Base-by-base conservation (phyloP, 2,888 invertebrate genomes). In the Tachina fera region DNA sequence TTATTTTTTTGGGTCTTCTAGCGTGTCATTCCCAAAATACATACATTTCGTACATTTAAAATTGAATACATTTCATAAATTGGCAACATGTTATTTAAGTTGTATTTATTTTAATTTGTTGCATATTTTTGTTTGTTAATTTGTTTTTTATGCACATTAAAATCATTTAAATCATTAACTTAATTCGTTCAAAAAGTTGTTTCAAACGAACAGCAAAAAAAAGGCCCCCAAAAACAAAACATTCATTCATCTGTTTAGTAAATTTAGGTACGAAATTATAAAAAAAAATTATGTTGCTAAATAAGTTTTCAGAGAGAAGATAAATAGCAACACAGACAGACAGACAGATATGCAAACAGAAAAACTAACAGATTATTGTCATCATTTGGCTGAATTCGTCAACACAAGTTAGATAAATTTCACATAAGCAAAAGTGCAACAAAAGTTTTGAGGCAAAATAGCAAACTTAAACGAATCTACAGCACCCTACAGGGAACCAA, bases 101-200 rank as follows among this genome's bases (percentile, higher is more conserved):
- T 68, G 60, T 60, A 58, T 76, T 49, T n/a, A 49, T 76, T 80
- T 80, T 49, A 79, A 79, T 56, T 81, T 75, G 65, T 67, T 63
- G 71, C 63, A 79, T 70, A n/a, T 67, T 74, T 74, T 72, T 70
- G 74, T 51, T 63, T 53, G 41, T 39, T 47, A 56, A 56, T 63
- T 63, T 74, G 16, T 22, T 56, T 71, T 19, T 83, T 60, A 45
- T 83, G 77, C 77, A 72, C 72, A 83, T 83, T 83, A 83, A 53
- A 83, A 78, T 79, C 86, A 80, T 83, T 86, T 83, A 86, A 86
- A 86, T 86, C 79, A 86, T 86, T 86, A 86, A 86, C 79, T 80
- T 68, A 58, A 86, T 77, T 51, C 65, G 49, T 74, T 68, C 14
- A 70, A 60, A 72, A 63, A 71, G 47, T 9, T 9, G 3, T 16